Percentiles rank a stretch among this genome's conserved stretches.
These are phyloP conservation scores for Melanotaenia pygmaea DNA, from an alignment of 2,797 vertebrate genomes.

Conservation along the genomic window DNA sequence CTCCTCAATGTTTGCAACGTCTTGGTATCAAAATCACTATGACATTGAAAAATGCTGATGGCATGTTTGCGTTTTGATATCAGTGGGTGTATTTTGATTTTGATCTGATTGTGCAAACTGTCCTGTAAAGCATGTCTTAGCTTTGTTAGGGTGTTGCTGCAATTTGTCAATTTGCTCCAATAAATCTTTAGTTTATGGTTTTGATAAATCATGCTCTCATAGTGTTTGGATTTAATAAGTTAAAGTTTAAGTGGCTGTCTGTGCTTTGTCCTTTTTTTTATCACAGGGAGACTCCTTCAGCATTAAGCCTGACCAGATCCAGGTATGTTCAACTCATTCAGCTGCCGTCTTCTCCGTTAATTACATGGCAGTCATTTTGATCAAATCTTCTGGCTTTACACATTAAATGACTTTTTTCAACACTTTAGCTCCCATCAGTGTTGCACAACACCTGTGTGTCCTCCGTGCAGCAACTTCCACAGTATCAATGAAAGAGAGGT, in stretches of 20 bases:
- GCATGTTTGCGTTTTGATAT: conserved; percentile 22
- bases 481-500: not conserved
- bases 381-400: too few species aligned
- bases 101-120: conserved; percentile 7
- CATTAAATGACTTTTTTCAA: not conserved
- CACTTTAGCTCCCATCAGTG: not conserved
- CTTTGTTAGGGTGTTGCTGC: conserved; percentile 2
- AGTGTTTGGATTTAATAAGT: conserved; percentile 13
- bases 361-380: too few species aligned
- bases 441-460: not conserved
- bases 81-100: conserved; percentile 6
- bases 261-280: conserved; percentile 40
- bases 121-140: conserved; percentile 13
- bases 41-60: conserved; percentile 14
- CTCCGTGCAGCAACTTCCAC: not conserved
- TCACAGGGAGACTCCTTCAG: conserved; percentile 86
- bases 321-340: conserved; percentile 80
- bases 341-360: too few species aligned
- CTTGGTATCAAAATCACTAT: not conserved
- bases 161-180: conserved; percentile 8
- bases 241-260: conserved; percentile 30
- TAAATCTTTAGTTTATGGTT: conserved; percentile 26
- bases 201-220: conserved; percentile 8
- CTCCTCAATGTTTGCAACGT: not conserved
- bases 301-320: conserved; percentile 95